Base-by-base conservation (phyloP, 2,888 invertebrate species). In the Notodonta dromedarius region DNA sequence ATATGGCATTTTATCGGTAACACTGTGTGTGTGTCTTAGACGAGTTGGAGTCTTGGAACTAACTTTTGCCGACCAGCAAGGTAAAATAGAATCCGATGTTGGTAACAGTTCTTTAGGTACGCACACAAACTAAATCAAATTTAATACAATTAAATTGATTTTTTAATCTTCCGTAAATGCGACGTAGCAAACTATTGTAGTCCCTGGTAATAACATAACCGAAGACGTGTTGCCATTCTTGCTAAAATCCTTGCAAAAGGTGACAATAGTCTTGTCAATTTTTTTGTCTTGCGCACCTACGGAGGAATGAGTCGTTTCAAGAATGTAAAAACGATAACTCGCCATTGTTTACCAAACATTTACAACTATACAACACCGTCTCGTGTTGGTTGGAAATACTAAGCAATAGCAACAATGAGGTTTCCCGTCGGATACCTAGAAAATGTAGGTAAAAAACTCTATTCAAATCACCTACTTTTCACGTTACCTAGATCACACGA, bases 381-480 rank as follows among this genome's bases (percentile, higher is more conserved):
- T 48, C 8, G n/a, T n/a, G 48, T n/a, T n/a, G 24, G 9, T 55
- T 58, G 56, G 54, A 74, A 70, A 76, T 70, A 66, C 66, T 63
- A 74, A 71, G 75, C 70, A 74, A 68, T 70, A 77, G 74, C 87
- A 89, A 88, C 85, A 86, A 85, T 84, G 79, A 85, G 83, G 83
- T 84, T 79, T 82, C 77, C 82, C 82, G 74, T 85, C 82, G 82
- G 82, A 82, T 79, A 88, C 84, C 86, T 88, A 90, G 83, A 84
- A 87, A 87, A 84, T 83, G 84, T 87, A 90, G 89, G 90, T 91
- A 90, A 89, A 90, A 90, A 91, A 89, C 79, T 81, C 82, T 85
- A 82, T 86, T 83, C 83, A 82, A 83, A 81, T 82, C 24, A 24
- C 24, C 24, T 77, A 74, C 12, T 75, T 83, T 86, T 79, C 84